Percentiles rank a stretch among this genome's conserved stretches.
phyloP scores from a whole-genome alignment of 2,113 vertebrate species.

The Sorex fumeus region DNA sequence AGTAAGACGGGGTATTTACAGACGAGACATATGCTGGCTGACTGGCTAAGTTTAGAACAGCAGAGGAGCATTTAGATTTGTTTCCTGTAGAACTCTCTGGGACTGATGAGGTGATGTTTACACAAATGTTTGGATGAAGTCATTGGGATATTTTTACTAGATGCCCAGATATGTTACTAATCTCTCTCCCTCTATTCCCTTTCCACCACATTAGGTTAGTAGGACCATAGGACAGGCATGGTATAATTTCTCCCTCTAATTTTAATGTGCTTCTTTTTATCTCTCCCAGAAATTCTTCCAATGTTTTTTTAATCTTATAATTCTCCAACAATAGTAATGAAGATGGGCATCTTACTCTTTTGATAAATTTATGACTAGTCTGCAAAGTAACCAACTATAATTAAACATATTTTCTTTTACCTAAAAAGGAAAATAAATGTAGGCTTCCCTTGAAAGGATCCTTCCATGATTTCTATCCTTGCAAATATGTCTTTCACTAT shows the following conservation, averaged over 20 bases:
- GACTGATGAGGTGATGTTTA: conserved; percentile 91
- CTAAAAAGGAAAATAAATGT: conserved; percentile 8
- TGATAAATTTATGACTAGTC: conserved; percentile 47
- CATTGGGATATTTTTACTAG: conserved; percentile 91
- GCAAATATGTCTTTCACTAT: neutral
- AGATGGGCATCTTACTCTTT: neutral
- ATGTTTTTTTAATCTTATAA: conserved; percentile 35
- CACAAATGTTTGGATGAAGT: conserved; percentile 92
- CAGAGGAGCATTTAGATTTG: conserved; percentile 89
- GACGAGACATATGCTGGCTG: conserved; percentile 90
- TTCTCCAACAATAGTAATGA: conserved; percentile 3
- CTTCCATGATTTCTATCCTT: neutral
- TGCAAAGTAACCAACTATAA: conserved; percentile 28
- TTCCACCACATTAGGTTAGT: conserved; percentile 85
- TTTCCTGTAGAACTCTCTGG: conserved; percentile 91
- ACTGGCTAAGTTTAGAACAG: conserved; percentile 92
- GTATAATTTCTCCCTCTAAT: conserved; percentile 74
- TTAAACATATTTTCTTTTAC: conserved; percentile 44
- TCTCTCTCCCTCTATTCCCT: conserved; percentile 79
- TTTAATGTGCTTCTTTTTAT: conserved; percentile 17
- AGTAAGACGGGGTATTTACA: conserved; percentile 90
- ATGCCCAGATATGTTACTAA: conserved; percentile 90
- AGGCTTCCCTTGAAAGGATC: conserved; percentile 36
- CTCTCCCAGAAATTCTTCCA: conserved; percentile 53
- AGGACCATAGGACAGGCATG: conserved; percentile 81